Evolutionary conservation across 2,113 vertebrate genomes (phyloP).

Genomic region (Syngnathus scovelli): DNA sequence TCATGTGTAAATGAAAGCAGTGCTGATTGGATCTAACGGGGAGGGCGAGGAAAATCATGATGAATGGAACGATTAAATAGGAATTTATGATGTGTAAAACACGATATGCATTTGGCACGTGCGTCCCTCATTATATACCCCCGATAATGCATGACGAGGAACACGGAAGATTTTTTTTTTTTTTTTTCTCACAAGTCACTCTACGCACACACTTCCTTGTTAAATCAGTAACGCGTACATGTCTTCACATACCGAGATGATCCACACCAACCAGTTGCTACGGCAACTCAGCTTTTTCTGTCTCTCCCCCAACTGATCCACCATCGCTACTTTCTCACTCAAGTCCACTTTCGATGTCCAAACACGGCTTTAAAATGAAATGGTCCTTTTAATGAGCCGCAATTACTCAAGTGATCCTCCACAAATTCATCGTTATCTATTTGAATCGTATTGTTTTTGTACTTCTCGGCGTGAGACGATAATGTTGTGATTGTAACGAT

Average conservation of each 20-base stretch:
- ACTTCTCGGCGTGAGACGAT: not conserved
- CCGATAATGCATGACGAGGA: not conserved
- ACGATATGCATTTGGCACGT: slow-evolving; percentile 13
- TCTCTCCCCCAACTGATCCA: slow-evolving; percentile 25
- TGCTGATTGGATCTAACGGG: slow-evolving; percentile 38
- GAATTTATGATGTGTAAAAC: slow-evolving; percentile 32
- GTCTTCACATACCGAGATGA: slow-evolving; percentile 37
- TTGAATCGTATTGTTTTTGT: not conserved
- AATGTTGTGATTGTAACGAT: not conserved
- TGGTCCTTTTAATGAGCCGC: not conserved
- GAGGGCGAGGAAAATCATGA: slow-evolving; percentile 20
- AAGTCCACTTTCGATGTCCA: slow-evolving; percentile 27
- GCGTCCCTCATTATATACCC: slow-evolving; percentile 19
- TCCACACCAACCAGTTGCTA: slow-evolving; percentile 52
- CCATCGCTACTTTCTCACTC: slow-evolving; percentile 43
- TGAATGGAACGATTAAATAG: slow-evolving; percentile 26
- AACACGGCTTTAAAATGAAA: not conserved
- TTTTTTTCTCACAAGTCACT: not conserved
- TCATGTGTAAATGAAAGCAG: slow-evolving; percentile 52
- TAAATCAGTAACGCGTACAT: slow-evolving; percentile 24
- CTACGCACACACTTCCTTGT: slow-evolving; percentile 5
- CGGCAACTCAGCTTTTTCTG: slow-evolving; percentile 47
- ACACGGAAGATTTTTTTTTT: not conserved
- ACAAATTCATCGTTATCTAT: not conserved
- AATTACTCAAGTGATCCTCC: not conserved